A percentile compares a stretch with the other conserved stretches of the same genome.
Evolutionary conservation across 2,113 vertebrate genomes (phyloP).

Genomic region (Paracanthobrama guichenoti): DNA sequence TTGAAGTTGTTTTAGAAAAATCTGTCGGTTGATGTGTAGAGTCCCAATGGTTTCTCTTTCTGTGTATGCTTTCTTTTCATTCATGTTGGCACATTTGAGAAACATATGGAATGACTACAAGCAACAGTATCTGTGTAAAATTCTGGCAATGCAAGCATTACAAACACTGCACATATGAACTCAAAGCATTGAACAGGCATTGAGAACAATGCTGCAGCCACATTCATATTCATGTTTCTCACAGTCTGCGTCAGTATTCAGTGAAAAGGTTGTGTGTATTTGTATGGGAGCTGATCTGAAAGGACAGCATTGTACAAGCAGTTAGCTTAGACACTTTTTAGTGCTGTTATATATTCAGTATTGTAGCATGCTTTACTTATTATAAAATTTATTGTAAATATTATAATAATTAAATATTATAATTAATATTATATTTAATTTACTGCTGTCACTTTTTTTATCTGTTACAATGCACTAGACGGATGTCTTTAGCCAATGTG

Average conservation of each 20-base stretch:
- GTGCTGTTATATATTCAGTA: background rate
- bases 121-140: conserved; percentile 71
- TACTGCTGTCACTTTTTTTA: background rate
- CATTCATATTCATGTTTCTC: conserved; percentile 28
- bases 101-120: conserved; percentile 74
- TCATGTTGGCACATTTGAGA: conserved; percentile 44
- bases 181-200: conserved; percentile 22
- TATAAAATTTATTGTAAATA: background rate
- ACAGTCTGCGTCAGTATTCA: conserved; percentile 43
- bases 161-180: conserved; percentile 60
- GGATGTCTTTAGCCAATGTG: background rate
- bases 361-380: background rate
- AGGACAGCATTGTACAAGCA: background rate
- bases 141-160: conserved; percentile 65
- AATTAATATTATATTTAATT: background rate
- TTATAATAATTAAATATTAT: background rate
- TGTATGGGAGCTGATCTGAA: background rate
- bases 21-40: background rate
- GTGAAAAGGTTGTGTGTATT: background rate
- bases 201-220: conserved; percentile 38
- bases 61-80: conserved; percentile 24
- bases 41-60: conserved; percentile 11
- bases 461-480: background rate
- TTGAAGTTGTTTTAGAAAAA: conserved; percentile 27
- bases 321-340: background rate